Conservation (phyloP, 1,140 invertebrate species). For the Psilanteris sp. region DNA sequence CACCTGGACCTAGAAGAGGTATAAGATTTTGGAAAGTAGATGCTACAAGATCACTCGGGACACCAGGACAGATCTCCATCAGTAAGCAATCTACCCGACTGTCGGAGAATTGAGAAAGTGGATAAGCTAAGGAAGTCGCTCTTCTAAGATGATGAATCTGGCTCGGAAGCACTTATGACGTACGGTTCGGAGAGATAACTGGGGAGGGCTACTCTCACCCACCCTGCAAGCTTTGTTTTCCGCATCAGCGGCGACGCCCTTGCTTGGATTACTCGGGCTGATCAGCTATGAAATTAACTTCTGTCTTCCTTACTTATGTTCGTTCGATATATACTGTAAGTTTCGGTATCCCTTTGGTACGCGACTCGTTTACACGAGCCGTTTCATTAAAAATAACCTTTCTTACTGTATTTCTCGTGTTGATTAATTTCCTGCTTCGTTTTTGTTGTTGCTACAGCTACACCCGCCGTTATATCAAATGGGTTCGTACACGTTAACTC, state of each 20-base stretch:
- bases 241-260: slow-evolving; percentile 73
- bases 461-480: too few relatives aligned
- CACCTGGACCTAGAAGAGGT: too few relatives aligned
- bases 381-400: slow-evolving; percentile 12
- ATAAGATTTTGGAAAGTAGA: not conserved
- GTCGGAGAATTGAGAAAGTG: slow-evolving; percentile 71
- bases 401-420: slow-evolving; percentile 33
- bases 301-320: slow-evolving; percentile 51
- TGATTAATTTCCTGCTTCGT: too few relatives aligned
- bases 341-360: slow-evolving; percentile 46
- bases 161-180: slow-evolving; percentile 80
- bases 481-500: too few relatives aligned
- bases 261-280: slow-evolving; percentile 78
- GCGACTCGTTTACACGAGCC: slow-evolving; percentile 44
- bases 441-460: too few relatives aligned
- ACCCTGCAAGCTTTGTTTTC: slow-evolving; percentile 78
- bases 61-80: slow-evolving; percentile 67
- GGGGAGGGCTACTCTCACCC: slow-evolving; percentile 67
- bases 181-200: slow-evolving; percentile 72
- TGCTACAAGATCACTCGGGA: slow-evolving; percentile 23
- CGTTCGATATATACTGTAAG: slow-evolving; percentile 48
- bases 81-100: slow-evolving; percentile 65
- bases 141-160: slow-evolving; percentile 79
- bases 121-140: slow-evolving; percentile 67
- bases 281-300: slow-evolving; percentile 81